A percentile compares a stretch with the other conserved stretches of the same genome.
These are phyloP conservation scores for Tragopan temminckii DNA, from an alignment of 2,797 vertebrate species.

Conservation along the genomic window DNA sequence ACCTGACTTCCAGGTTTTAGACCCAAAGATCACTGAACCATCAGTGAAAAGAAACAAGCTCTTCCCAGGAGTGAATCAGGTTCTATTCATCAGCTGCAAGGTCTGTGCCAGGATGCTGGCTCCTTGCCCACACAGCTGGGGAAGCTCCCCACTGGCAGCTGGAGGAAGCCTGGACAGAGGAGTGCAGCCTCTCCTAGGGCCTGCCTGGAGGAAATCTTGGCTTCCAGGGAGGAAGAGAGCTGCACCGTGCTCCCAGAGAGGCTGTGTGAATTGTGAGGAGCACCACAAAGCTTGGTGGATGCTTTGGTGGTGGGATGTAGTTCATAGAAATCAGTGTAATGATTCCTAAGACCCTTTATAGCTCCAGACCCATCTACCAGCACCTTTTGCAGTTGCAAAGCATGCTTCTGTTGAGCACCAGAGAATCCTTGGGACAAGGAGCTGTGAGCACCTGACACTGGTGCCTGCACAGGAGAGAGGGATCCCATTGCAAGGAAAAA, in stretches of 20 bases:
- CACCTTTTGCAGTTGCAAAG: background rate
- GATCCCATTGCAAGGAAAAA: background rate
- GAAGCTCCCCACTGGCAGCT: background rate
- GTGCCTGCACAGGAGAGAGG: accelerated
- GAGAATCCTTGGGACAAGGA: accelerated
- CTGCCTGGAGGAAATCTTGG: background rate
- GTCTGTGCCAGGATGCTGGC: accelerated
- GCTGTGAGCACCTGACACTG: background rate
- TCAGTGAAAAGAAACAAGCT: background rate
- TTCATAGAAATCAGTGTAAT: background rate
- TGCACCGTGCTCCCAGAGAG: background rate
- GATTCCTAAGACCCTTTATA: background rate
- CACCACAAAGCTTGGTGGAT: background rate
- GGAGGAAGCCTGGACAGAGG: background rate
- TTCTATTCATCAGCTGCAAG: accelerated
- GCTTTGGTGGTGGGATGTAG: background rate
- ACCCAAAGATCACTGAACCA: background rate
- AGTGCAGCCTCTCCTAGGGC: accelerated
- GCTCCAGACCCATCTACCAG: background rate
- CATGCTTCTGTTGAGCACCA: background rate
- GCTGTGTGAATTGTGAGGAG: background rate
- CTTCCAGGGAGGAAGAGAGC: background rate
- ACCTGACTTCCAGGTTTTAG: background rate
- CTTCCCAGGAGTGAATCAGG: background rate
- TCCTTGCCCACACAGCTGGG: background rate